Percentiles rank a stretch among this genome's conserved stretches.
Evolutionary conservation across 2,113 vertebrate species (phyloP).

Genomic region (Dermatemys mawii): DNA sequence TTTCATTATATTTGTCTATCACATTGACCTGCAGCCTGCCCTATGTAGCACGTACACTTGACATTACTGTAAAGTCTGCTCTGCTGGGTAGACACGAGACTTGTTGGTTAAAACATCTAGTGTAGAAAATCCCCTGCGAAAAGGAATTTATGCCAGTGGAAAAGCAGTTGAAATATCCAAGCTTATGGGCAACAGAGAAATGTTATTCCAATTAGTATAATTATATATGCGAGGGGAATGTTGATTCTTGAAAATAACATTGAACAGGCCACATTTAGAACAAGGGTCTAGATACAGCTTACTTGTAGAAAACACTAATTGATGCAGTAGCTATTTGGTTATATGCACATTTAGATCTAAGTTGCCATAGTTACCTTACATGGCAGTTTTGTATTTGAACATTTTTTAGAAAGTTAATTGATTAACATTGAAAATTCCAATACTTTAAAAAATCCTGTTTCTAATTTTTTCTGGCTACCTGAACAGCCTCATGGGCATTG

Average conservation of each 20-base stretch:
- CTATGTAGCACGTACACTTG: neutral
- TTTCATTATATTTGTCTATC: neutral
- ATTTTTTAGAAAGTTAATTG: neutral
- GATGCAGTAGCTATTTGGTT: conserved; percentile 22
- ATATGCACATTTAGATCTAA: conserved; percentile 2
- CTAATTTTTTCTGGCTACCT: neutral
- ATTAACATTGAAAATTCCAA: neutral
- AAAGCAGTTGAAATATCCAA: neutral
- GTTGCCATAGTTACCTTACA: conserved; percentile 46
- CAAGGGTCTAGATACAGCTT: conserved; percentile 26
- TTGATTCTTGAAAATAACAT: conserved; percentile 25
- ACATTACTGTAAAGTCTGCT: neutral
- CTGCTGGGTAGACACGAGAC: neutral
- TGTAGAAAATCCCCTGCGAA: neutral
- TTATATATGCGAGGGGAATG: neutral
- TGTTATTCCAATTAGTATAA: conserved; percentile 10
- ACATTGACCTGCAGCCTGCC: neutral
- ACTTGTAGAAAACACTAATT: conserved; percentile 47
- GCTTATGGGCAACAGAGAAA: conserved; percentile 7
- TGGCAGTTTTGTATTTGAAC: neutral
- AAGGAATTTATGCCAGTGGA: neutral
- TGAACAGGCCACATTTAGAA: conserved; percentile 10
- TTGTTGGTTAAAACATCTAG: neutral
- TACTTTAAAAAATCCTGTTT: neutral
- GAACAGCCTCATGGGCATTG: neutral